phyloP scores from a whole-genome alignment of 2,888 invertebrate species.

The Hecatera dysodea region DNA sequence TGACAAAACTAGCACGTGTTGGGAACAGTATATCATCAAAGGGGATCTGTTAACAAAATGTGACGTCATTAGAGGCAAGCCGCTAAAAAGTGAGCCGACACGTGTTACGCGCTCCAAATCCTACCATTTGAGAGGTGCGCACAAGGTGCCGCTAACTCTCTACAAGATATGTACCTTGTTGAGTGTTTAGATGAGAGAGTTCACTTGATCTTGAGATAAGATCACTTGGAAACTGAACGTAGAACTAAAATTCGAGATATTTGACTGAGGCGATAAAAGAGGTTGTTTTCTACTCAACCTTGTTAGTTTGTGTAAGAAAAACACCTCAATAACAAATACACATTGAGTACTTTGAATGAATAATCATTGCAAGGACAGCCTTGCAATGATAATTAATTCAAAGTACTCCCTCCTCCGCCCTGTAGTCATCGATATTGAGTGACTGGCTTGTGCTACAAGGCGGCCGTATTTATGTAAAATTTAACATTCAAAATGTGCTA shows the following conservation, averaged over 20 bases:
- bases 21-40: constrained; percentile 60
- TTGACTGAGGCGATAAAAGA: neutral
- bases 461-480: too few species aligned
- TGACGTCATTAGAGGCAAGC: constrained; percentile 66
- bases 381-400: too few species aligned
- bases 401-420: too few species aligned
- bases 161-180: constrained; percentile 64
- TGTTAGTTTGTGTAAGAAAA: neutral
- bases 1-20: constrained; percentile 19
- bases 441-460: too few species aligned
- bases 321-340: neutral
- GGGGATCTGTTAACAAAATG: constrained; percentile 54
- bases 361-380: too few species aligned
- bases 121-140: constrained; percentile 71
- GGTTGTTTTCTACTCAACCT: neutral
- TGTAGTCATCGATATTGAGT: too few species aligned
- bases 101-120: constrained; percentile 68
- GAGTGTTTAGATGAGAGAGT: constrained; percentile 57
- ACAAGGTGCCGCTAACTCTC: too few species aligned
- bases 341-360: neutral
- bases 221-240: neutral
- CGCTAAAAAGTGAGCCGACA: constrained; percentile 69
- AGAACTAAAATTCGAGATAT: neutral
- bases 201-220: constrained; percentile 23
- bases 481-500: too few species aligned